Base-by-base conservation (phyloP, 2,113 vertebrate genomes). In the Perognathus longimembris region DNA sequence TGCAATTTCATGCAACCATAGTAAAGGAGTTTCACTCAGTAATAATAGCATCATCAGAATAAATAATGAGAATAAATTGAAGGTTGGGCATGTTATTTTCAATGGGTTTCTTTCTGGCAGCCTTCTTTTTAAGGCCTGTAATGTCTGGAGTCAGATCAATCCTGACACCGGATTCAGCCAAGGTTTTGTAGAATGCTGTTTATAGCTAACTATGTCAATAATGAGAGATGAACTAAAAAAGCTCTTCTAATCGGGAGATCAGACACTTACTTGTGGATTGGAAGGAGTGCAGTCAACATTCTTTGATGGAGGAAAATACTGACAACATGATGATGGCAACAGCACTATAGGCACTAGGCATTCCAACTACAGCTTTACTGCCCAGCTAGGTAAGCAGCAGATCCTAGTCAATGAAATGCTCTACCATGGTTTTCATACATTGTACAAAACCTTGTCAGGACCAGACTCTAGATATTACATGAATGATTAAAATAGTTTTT, bases 391-490 rank as follows among this genome's bases (percentile, higher is more conserved):
- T 85, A 95, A 97, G 96, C 96, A 93, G 95, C 84, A 85, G 80
- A 40, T 73, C 78, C 89, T 86, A 66, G 3, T 85, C 61, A 50
- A 93, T 96, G 97, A 89, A 77, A 94, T 93, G 95, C 78, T 94
- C 89, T 90, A 85, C 70, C 28, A 91, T 85, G 85, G 75, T 91
- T 98, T 97, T 97, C 97, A 98, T 93, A 97, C 96, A 98, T 97
- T 96, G 97, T 94, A 98, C 96, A 95, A 97, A 97, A 97, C 97
- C 96, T 96, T 95, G 95, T 71, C 61, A 76, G 86, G 96, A 98
- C 97, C 97, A 96, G 96, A 97, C 98, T 97, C 97, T 94, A 97
- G 98, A 98, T 97, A 98, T 98, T 98, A 96, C 80, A 32, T 45
- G 73, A 85, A 80, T 0, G 70, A 89, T 28, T 34, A 85, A 91